A percentile compares a stretch with the other conserved stretches of the same genome.
Conservation (phyloP, 2,888 invertebrate species). For the Cremastinae sp. region DNA sequence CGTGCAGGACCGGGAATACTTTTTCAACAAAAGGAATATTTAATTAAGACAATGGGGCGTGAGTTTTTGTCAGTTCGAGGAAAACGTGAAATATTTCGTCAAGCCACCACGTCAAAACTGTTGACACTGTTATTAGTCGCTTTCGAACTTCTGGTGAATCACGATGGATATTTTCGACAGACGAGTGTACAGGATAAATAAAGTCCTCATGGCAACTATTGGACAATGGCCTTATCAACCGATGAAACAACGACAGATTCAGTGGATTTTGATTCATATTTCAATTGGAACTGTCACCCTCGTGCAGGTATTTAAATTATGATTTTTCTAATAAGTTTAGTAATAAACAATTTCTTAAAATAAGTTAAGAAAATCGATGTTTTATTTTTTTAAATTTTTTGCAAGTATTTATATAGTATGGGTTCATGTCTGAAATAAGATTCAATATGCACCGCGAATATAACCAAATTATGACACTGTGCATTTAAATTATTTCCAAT, state of each 20-base stretch:
- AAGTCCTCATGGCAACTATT: slow-evolving; percentile 13
- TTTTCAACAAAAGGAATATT: slow-evolving; percentile 34
- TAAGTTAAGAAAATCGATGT: too few species aligned
- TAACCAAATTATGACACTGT: too few species aligned
- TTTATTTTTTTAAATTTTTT: too few species aligned
- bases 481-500: too few species aligned
- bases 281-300: slow-evolving; percentile 32
- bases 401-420: too few species aligned
- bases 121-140: background rate
- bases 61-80: too few species aligned
- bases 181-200: slow-evolving; percentile 46
- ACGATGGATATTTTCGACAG: slow-evolving; percentile 53
- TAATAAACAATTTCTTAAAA: too few species aligned
- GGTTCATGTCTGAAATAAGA: too few species aligned
- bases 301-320: slow-evolving; percentile 30
- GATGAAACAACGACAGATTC: slow-evolving; percentile 23
- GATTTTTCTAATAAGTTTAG: too few species aligned
- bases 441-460: too few species aligned
- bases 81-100: background rate
- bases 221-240: slow-evolving; percentile 60
- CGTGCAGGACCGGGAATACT: background rate
- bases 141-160: slow-evolving; percentile 3
- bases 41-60: too few species aligned
- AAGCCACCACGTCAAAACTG: background rate
- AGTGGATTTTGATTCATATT: slow-evolving; percentile 26